Conservation (phyloP, 2,113 vertebrate genomes). For the Crotophaga sulcirostris region DNA sequence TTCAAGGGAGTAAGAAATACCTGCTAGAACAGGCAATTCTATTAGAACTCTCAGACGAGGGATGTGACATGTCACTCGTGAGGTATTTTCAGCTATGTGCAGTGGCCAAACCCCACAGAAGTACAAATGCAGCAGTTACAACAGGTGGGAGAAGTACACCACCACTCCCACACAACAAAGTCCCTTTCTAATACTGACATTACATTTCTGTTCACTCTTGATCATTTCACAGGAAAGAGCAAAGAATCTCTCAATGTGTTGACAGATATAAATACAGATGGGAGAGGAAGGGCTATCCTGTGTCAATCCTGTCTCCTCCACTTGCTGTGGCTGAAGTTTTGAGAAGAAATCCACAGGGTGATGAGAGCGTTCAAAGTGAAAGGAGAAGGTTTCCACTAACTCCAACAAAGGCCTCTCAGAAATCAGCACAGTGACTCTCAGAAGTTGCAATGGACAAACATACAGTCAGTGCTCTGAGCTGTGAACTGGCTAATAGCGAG, state of each 20-base stretch:
- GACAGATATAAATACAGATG: background rate
- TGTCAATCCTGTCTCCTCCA: background rate
- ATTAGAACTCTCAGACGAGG: background rate
- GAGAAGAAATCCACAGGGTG: background rate
- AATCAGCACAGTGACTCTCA: background rate
- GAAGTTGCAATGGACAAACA: fast-evolving
- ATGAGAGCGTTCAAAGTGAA: background rate
- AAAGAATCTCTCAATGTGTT: background rate
- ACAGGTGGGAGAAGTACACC: background rate
- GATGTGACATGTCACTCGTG: background rate
- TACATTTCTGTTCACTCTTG: background rate
- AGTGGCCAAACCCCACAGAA: background rate
- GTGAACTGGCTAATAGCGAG: background rate
- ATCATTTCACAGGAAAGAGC: background rate
- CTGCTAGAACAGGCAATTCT: background rate
- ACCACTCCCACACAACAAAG: background rate
- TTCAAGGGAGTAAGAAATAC: background rate
- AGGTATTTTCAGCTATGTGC: background rate
- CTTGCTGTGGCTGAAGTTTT: background rate
- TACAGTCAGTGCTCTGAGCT: background rate
- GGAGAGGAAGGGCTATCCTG: background rate
- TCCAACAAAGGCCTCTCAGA: background rate
- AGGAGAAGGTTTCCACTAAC: background rate
- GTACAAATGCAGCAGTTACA: background rate
- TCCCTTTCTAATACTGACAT: background rate